Evolutionary conservation across 2,797 vertebrate species (phyloP).

Genomic region (Falco columbarius): DNA sequence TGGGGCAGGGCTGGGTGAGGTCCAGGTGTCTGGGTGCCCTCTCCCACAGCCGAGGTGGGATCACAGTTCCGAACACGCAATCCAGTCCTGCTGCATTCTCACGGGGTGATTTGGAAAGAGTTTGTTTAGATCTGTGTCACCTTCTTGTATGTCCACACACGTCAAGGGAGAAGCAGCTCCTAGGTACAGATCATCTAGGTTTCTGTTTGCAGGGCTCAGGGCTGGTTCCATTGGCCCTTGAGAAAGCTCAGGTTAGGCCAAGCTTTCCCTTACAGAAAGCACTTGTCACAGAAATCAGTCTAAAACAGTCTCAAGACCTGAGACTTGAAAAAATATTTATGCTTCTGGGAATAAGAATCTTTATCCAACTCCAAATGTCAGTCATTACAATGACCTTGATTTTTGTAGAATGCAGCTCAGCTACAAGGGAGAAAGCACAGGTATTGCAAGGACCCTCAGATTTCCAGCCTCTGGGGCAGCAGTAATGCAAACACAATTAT

Average conservation of each 20-base stretch:
- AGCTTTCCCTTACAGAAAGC: background rate
- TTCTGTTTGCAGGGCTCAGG: background rate
- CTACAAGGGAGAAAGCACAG: background rate
- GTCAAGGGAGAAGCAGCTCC: background rate
- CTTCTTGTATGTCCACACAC: background rate
- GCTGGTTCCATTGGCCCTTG: background rate
- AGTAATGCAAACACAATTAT: background rate
- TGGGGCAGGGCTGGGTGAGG: background rate
- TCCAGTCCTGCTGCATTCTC: background rate
- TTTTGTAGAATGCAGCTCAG: background rate
- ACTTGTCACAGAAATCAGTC: background rate
- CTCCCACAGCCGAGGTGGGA: background rate
- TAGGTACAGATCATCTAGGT: background rate
- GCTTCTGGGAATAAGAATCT: background rate
- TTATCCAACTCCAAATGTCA: background rate
- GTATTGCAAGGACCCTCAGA: background rate
- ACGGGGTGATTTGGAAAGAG: background rate
- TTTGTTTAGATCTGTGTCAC: background rate
- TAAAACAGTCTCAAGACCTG: background rate
- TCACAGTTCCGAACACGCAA: background rate
- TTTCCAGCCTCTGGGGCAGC: background rate
- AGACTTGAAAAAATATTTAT: background rate
- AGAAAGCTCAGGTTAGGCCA: background rate
- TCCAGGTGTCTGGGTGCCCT: background rate
- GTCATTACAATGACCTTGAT: background rate